Percentiles rank a stretch among this genome's conserved stretches.
Evolutionary conservation across 2,888 invertebrate genomes (phyloP).

Genomic region (Latheticus oryzae): DNA sequence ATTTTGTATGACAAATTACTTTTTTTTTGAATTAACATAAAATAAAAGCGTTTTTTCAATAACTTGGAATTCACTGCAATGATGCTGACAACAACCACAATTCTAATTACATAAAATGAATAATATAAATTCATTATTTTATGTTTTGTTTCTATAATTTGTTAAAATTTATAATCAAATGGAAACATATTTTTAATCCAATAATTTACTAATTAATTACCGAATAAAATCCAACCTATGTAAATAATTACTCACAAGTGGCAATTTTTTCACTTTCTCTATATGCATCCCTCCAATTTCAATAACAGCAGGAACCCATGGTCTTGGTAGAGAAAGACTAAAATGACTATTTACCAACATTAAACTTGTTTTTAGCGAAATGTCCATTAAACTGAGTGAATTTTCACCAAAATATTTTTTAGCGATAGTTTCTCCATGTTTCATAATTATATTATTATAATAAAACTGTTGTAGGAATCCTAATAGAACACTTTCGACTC

Average conservation of each 20-base stretch:
- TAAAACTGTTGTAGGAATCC: constrained; percentile 39
- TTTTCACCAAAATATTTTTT: constrained; percentile 61
- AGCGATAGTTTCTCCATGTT: constrained; percentile 53
- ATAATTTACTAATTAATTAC: no score
- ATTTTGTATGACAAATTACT: no score
- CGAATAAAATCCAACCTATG: no score
- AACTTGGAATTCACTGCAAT: no score
- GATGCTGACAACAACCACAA: no score
- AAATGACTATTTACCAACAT: constrained; percentile 67
- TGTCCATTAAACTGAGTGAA: constrained; percentile 65
- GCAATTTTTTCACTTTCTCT: constrained; percentile 63
- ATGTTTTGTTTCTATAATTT: no score
- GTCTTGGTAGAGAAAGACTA: constrained; percentile 64
- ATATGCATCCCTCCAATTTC: constrained; percentile 74
- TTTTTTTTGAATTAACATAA: no score
- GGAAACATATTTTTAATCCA: no score
- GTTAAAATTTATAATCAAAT: no score
- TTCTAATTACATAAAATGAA: no score
- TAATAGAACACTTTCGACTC: constrained; percentile 63
- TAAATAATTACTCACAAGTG: constrained; percentile 54
- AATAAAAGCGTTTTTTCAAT: no score
- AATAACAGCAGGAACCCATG: constrained; percentile 66
- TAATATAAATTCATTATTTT: no score
- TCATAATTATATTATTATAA: constrained; percentile 26
- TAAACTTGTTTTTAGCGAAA: constrained; percentile 61